Percentiles rank a stretch among this genome's conserved stretches.
These are phyloP conservation scores for Capitella teleta DNA, from an alignment of 1,140 invertebrate genomes.

Conservation along the genomic window DNA sequence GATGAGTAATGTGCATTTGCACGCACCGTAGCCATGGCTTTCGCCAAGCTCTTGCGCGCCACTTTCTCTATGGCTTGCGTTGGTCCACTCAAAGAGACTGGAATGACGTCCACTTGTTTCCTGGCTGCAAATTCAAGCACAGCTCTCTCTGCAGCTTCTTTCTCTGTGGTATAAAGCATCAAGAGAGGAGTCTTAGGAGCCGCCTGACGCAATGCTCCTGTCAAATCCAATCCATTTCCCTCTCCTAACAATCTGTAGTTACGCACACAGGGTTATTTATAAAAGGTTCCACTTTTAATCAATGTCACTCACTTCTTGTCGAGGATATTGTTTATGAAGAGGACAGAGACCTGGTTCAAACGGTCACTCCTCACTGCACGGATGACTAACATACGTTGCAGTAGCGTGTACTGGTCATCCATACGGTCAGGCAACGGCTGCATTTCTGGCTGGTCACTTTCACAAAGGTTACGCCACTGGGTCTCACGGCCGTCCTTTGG, in stretches of 20 bases:
- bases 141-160: slow-evolving; percentile 24
- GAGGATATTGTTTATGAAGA: slow-evolving; percentile 31
- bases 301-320: slow-evolving; percentile 31
- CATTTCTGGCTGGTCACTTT: slow-evolving; percentile 33
- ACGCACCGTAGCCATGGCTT: slow-evolving; percentile 29
- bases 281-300: not conserved
- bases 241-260: slow-evolving; percentile 9
- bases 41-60: slow-evolving; percentile 27
- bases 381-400: slow-evolving; percentile 36
- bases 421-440: slow-evolving; percentile 36
- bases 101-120: slow-evolving; percentile 20
- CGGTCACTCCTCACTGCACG: slow-evolving; percentile 35
- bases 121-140: slow-evolving; percentile 31
- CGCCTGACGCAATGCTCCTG: slow-evolving; percentile 27
- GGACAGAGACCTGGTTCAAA: slow-evolving; percentile 29
- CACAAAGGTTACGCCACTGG: slow-evolving; percentile 39
- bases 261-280: not conserved
- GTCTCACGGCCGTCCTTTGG: slow-evolving; percentile 38
- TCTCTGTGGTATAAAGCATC: slow-evolving; percentile 27
- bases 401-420: slow-evolving; percentile 29
- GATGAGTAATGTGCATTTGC: not conserved
- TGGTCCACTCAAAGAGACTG: slow-evolving; percentile 27
- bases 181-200: slow-evolving; percentile 28
- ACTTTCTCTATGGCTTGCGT: slow-evolving; percentile 22
- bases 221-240: slow-evolving; percentile 18